These are phyloP conservation scores for Plecotus auritus DNA, from an alignment of 2,113 vertebrate species.

Conservation along the genomic window DNA sequence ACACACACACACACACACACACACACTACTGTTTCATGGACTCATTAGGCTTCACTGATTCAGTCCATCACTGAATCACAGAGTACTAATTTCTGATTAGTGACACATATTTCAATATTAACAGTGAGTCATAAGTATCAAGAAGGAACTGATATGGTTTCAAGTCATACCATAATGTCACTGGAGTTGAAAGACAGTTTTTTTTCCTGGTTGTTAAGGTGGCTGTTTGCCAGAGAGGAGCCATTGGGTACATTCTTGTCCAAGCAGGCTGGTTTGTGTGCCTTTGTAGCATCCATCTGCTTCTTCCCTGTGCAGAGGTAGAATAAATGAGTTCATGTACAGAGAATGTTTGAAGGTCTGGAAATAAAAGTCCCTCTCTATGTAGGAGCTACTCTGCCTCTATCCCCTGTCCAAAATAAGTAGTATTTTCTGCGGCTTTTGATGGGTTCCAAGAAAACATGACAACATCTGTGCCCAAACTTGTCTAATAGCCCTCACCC, in stretches of 20 bases:
- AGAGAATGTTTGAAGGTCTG: neutral
- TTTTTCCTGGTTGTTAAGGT: constrained; percentile 6
- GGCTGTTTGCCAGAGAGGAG: neutral
- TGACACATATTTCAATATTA: constrained; percentile 46
- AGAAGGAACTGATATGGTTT: constrained; percentile 51
- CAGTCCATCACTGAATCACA: constrained; percentile 64
- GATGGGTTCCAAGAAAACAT: neutral
- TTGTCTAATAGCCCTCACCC: neutral
- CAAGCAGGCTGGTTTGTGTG: neutral
- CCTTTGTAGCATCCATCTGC: neutral
- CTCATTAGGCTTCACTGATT: constrained; percentile 54
- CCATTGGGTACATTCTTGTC: neutral
- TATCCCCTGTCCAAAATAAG: neutral
- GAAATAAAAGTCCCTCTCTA: neutral
- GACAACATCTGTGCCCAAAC: neutral
- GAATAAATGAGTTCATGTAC: neutral
- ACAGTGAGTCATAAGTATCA: constrained; percentile 64
- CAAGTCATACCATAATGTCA: constrained; percentile 44
- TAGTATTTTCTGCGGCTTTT: neutral
- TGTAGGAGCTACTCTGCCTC: neutral
- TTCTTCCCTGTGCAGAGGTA: neutral
- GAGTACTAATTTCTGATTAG: constrained; percentile 62
- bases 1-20: neutral
- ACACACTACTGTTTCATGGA: neutral
- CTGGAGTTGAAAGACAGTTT: constrained; percentile 44